Percentiles rank a stretch among this genome's conserved stretches.
Conservation (phyloP, 2,888 invertebrate genomes). For the Sisyra terminalis region DNA sequence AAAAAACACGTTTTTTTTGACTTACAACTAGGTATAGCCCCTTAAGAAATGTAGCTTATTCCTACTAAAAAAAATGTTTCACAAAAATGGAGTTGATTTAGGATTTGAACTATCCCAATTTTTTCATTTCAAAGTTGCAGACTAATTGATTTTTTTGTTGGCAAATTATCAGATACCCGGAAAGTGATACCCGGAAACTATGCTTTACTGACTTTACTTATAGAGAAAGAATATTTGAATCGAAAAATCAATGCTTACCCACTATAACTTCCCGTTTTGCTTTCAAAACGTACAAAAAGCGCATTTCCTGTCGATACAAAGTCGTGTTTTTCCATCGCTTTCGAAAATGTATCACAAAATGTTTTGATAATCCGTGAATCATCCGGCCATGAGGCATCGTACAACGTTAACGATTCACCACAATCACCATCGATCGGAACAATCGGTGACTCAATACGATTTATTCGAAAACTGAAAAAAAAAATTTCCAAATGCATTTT, state of each 20-base stretch:
- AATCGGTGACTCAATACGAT: conserved; percentile 78
- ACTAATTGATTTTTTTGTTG: too few species aligned
- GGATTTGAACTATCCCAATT: too few species aligned
- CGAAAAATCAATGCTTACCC: conserved; percentile 35
- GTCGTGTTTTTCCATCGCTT: conserved; percentile 85
- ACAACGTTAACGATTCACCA: conserved; percentile 77
- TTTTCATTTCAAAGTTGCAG: too few species aligned
- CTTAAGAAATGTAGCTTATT: too few species aligned
- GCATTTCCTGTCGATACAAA: conserved; percentile 80
- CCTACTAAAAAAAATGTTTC: background rate
- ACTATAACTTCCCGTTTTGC: conserved; percentile 83
- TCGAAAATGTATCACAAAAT: conserved; percentile 85
- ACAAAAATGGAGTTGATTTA: background rate
- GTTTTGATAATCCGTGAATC: conserved; percentile 84
- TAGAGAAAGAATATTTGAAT: too few species aligned
- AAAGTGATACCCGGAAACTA: too few species aligned
- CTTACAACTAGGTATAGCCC: too few species aligned
- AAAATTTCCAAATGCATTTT: conserved; percentile 5
- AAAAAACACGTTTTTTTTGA: too few species aligned
- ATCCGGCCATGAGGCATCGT: conserved; percentile 76
- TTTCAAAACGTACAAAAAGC: conserved; percentile 75
- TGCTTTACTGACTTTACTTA: too few species aligned
- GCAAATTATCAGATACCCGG: too few species aligned
- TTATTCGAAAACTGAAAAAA: conserved; percentile 60
- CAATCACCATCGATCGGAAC: conserved; percentile 75